Evolutionary conservation across 2,113 vertebrate genomes (phyloP), one percentile per base, ranked within the genome.

Genomic region (Orcinus orca): DNA sequence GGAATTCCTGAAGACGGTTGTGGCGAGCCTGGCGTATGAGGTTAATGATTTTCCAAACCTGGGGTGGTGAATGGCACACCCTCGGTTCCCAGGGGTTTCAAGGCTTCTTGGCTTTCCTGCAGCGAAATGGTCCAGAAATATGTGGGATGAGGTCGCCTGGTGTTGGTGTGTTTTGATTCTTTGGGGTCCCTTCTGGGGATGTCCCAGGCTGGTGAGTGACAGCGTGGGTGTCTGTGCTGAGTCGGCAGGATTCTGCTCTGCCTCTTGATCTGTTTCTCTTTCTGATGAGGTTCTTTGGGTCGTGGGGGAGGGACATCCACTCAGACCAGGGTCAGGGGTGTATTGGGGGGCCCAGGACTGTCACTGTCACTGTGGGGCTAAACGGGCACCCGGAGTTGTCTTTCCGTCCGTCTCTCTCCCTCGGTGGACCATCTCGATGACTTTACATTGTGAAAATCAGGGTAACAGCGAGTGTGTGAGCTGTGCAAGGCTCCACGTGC

Each of bases 401-500:
- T 33, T 33, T 50, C 74, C 3, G 9, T 86, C 65, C 0, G 1
- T 53, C 21, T 86, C 41, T 58, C 47, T 50, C 31, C 38, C 36
- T 70, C 4, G 4, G 8, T n/a, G n/a, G 79, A 15, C 41, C 50
- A 17, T n/a, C 25, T 38, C 29, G 23, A 26, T 36, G 70, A 18
- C 58, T 67, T 14, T 17, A 25, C 10, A 5, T 13, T 0, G 0
- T 21, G 53, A 31, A 41, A 20, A 44, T 50, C 6, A 26, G 10
- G 0, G 9, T 23, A 1, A 6, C 6, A 5, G 14, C 0, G 12
- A 26, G 4, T 2, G 0, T n/a, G 31, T 77, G 47, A 33, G 11
- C 76, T 20, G 9, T 0, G 10, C 44, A 7, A 41, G 31, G 47
- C 6, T 77, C 31, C 5, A 2, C 0, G 10, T 0, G 3, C 31